These are phyloP conservation scores for Synergus laeviventris DNA, from an alignment of 2,888 invertebrate genomes.

Conservation along the genomic window DNA sequence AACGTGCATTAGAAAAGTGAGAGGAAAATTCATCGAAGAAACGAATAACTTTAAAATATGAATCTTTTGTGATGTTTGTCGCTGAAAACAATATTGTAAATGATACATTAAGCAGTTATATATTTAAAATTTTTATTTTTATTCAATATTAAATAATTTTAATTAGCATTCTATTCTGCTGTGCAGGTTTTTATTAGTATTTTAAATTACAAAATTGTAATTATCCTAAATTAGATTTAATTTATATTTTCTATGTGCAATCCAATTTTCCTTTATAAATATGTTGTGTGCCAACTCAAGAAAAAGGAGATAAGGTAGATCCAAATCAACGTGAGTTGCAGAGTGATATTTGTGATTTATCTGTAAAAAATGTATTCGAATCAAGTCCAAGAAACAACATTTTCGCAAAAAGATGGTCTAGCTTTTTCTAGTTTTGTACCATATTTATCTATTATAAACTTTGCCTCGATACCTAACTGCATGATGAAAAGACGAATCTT, in stretches of 20 bases:
- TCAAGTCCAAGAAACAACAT: not conserved
- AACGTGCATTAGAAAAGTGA: slow-evolving; percentile 7
- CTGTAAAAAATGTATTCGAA: not conserved
- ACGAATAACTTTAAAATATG: not conserved
- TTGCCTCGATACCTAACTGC: slow-evolving; percentile 38
- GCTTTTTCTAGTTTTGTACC: slow-evolving; percentile 58
- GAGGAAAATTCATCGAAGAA: not conserved
- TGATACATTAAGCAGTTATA: slow-evolving; percentile 14
- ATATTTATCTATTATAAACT: slow-evolving; percentile 16
- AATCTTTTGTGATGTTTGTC: slow-evolving; percentile 12
- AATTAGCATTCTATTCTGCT: slow-evolving; percentile 1
- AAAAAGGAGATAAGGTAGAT: not conserved
- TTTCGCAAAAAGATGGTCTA: slow-evolving; percentile 41
- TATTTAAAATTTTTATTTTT: slow-evolving; percentile 28
- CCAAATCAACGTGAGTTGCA: not conserved
- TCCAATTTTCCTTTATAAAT: not conserved
- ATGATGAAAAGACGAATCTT: slow-evolving; percentile 40
- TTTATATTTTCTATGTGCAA: slow-evolving; percentile 33
- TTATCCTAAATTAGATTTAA: slow-evolving; percentile 28
- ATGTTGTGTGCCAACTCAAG: not conserved
- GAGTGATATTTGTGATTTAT: not conserved
- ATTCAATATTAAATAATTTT: not conserved
- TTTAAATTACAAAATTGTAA: slow-evolving; percentile 35
- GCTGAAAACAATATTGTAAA: not conserved
- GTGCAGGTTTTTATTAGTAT: slow-evolving; percentile 28